A percentile compares a stretch with the other conserved stretches of the same genome.
Conservation (phyloP, 2,888 invertebrate genomes). For the Tenthredo amoena region DNA sequence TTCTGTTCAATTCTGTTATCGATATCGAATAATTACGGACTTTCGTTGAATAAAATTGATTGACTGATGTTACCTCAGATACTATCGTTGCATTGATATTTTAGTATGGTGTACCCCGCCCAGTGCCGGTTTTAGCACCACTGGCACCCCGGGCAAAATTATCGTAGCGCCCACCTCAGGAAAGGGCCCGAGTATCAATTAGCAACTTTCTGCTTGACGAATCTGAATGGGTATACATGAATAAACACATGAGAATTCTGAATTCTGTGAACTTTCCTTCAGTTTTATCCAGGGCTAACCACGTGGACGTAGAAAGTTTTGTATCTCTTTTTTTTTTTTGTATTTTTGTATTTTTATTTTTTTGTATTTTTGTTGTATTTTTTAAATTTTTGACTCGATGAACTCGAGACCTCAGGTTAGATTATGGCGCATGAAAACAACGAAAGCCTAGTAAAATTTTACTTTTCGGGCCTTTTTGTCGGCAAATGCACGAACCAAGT, state of each 20-base stretch:
- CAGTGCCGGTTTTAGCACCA: not conserved
- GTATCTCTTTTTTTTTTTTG: not conserved
- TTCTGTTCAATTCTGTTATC: no score
- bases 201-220: constrained; percentile 9
- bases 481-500: no score
- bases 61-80: no score
- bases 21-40: no score
- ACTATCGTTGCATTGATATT: no score
- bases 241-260: not conserved
- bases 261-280: not conserved
- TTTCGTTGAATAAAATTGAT: no score
- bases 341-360: constrained; percentile 10
- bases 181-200: not conserved
- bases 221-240: not conserved
- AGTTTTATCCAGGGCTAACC: constrained; percentile 26
- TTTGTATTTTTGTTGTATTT: not conserved
- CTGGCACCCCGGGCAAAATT: constrained; percentile 20
- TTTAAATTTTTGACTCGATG: no score
- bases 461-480: no score
- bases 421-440: no score
- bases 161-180: not conserved
- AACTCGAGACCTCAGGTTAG: no score
- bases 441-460: no score
- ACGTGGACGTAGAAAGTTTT: constrained; percentile 29
- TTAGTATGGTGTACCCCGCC: no score